These are phyloP conservation scores for Clusia tigrina DNA, from an alignment of 2,888 invertebrate species.

Conservation along the genomic window DNA sequence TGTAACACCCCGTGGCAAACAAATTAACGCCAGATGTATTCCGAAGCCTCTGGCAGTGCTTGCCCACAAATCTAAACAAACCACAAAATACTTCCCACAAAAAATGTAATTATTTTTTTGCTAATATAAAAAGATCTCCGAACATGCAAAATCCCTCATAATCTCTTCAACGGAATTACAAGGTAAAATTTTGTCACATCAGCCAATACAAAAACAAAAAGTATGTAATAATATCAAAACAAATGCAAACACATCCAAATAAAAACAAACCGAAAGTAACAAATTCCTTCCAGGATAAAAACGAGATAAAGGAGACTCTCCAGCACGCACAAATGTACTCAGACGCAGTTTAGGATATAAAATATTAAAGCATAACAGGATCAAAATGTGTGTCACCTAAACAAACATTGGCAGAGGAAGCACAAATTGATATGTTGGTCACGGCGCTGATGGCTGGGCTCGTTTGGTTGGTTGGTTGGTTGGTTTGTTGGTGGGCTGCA, in stretches of 20 bases:
- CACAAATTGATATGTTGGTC: constrained; percentile 1
- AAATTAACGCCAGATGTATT: too few relatives aligned
- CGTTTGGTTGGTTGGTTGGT: not conserved
- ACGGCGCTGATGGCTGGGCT: not conserved
- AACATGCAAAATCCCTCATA: not conserved
- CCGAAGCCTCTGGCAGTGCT: too few relatives aligned
- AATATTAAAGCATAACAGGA: constrained; percentile 27
- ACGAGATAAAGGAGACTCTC: too few relatives aligned
- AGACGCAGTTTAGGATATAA: too few relatives aligned
- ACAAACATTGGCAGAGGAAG: constrained; percentile 12
- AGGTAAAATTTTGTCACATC: not conserved
- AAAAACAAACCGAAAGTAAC: constrained; percentile 3
- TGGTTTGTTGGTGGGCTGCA: not conserved
- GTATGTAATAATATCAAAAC: not conserved
- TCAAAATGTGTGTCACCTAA: constrained; percentile 25
- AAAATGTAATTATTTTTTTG: not conserved
- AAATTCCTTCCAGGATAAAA: too few relatives aligned
- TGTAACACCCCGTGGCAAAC: too few relatives aligned
- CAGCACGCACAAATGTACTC: too few relatives aligned
- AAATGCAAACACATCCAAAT: not conserved
- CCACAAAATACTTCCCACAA: constrained; percentile 1
- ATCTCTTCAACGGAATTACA: not conserved
- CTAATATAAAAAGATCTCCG: not conserved
- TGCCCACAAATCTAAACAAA: not conserved
- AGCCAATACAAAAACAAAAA: not conserved